These are phyloP conservation scores for Seriola rivoliana DNA, from an alignment of 2,113 vertebrate species.

Conservation along the genomic window DNA sequence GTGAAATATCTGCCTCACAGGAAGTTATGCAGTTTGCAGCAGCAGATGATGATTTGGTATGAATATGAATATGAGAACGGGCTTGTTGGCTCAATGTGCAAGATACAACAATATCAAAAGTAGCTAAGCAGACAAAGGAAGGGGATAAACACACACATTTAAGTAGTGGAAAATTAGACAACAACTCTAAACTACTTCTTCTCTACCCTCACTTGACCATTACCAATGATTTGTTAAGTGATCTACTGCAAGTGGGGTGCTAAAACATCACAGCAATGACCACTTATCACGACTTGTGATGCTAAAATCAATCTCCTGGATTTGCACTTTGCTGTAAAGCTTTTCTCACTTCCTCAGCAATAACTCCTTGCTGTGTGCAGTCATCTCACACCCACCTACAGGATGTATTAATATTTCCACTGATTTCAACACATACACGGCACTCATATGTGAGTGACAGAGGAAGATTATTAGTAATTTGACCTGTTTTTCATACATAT, in stretches of 20 bases:
- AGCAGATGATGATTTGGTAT: not conserved
- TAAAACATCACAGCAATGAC: constrained; percentile 40
- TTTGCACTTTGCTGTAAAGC: constrained; percentile 45
- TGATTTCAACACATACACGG: constrained; percentile 34
- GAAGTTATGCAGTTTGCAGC: not conserved
- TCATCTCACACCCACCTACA: constrained; percentile 51
- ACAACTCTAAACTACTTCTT: not conserved
- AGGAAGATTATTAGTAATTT: not conserved
- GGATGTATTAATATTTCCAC: constrained; percentile 37
- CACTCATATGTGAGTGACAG: constrained; percentile 1
- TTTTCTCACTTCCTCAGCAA: constrained; percentile 61
- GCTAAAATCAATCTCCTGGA: constrained; percentile 59
- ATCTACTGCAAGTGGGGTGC: constrained; percentile 36
- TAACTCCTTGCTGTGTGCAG: constrained; percentile 30
- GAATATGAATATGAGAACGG: not conserved
- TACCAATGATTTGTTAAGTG: not conserved
- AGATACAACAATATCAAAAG: not conserved
- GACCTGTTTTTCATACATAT: not conserved
- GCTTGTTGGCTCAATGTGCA: not conserved
- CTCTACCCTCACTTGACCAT: not conserved
- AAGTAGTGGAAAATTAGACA: not conserved
- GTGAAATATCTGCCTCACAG: not conserved
- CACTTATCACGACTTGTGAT: constrained; percentile 49
- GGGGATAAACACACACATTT: not conserved
- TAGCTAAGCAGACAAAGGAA: not conserved